phyloP scores from a whole-genome alignment of 1,140 invertebrate species.

The Drosophila funebris region DNA sequence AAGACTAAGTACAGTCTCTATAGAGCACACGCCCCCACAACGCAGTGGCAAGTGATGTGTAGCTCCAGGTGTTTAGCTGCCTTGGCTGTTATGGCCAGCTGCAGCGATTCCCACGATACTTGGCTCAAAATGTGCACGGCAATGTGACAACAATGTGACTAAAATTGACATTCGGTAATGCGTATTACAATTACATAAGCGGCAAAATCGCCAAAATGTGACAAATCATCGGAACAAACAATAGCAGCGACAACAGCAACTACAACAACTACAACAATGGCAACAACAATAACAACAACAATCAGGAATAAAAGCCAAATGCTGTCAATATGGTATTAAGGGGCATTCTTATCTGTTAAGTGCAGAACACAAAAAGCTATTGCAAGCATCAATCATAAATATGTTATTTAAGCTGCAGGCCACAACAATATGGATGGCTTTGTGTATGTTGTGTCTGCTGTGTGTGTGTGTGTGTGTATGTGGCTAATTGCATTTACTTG shows the following conservation, averaged over 20 bases:
- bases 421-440: constrained; percentile 46
- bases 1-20: neutral
- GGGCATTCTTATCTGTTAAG: constrained; percentile 1
- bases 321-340: constrained; percentile 57
- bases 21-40: constrained; percentile 3
- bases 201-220: constrained; percentile 56
- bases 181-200: constrained; percentile 53
- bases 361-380: constrained; percentile 32
- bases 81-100: constrained; percentile 12
- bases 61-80: constrained; percentile 31
- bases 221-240: constrained; percentile 76
- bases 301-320: constrained; percentile 8
- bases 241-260: constrained; percentile 25
- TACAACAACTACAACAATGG: constrained; percentile 49
- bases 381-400: constrained; percentile 74
- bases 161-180: constrained; percentile 31
- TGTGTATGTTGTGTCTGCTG: constrained; percentile 14
- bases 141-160: constrained; percentile 27
- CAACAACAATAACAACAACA: constrained; percentile 9
- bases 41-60: constrained; percentile 21
- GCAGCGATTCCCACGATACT: constrained; percentile 37
- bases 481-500: constrained; percentile 69
- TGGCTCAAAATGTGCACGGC: constrained; percentile 5
- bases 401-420: constrained; percentile 59
- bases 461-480: constrained; percentile 17